Evolutionary conservation across 2,113 vertebrate genomes (phyloP).

Genomic region (Hemicordylus capensis): DNA sequence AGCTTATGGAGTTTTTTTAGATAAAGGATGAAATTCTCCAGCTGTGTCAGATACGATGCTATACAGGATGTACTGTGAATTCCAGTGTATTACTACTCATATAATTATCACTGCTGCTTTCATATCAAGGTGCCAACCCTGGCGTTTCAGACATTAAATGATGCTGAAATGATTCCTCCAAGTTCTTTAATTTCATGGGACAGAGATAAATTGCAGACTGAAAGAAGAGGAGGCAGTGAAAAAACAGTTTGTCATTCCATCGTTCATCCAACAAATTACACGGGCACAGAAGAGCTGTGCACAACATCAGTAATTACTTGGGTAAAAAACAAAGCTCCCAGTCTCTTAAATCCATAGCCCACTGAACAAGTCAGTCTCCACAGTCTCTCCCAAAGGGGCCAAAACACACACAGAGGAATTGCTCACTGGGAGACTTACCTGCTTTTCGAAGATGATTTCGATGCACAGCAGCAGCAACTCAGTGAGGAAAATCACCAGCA

Average conservation of each 20-base stretch:
- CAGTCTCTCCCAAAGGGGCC: background rate
- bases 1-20: background rate
- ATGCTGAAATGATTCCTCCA: background rate
- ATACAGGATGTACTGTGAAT: background rate
- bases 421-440: conserved; percentile 69
- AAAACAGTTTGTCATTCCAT: background rate
- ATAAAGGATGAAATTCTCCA: background rate
- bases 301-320: background rate
- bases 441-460: conserved; percentile 84
- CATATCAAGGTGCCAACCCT: background rate
- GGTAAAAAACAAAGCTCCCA: background rate
- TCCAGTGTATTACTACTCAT: background rate
- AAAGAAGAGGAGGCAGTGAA: background rate
- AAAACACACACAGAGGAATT: background rate
- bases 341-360: background rate
- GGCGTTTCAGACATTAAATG: background rate
- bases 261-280: background rate
- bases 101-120: background rate
- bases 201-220: background rate
- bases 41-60: background rate
- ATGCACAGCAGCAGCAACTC: conserved; percentile 80
- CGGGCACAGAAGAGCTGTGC: background rate
- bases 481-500: conserved; percentile 81
- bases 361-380: background rate
- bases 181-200: background rate